These are phyloP conservation scores for Hyposoter dolosus DNA, from an alignment of 2,888 invertebrate species.

Conservation along the genomic window DNA sequence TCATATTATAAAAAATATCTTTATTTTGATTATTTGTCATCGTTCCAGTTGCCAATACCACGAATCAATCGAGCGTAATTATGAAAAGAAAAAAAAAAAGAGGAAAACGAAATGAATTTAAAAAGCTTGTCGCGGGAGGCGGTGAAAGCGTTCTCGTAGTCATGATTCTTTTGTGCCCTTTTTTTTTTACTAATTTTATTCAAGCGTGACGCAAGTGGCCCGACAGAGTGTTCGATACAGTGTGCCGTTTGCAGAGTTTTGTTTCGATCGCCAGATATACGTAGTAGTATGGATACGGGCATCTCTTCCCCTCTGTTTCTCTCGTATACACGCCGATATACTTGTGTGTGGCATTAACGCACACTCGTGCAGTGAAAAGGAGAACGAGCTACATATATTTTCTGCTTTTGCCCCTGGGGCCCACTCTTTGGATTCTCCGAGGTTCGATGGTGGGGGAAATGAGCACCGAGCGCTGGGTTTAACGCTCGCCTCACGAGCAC, in stretches of 20 bases:
- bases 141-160: conserved; percentile 42
- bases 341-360: not conserved
- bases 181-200: conserved; percentile 21
- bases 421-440: conserved; percentile 35
- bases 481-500: conserved; percentile 63
- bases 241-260: conserved; percentile 47
- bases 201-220: conserved; percentile 64
- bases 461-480: conserved; percentile 65
- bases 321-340: not conserved
- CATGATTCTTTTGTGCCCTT: conserved; percentile 15
- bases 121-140: not conserved
- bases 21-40: not conserved
- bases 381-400: conserved; percentile 38
- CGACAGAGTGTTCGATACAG: conserved; percentile 35
- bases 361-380: conserved; percentile 29
- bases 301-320: not conserved
- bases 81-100: not conserved
- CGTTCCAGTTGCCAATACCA: not conserved
- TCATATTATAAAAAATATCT: not conserved
- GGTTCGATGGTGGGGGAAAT: conserved; percentile 30
- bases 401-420: conserved; percentile 15
- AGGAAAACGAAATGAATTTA: not conserved
- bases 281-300: conserved; percentile 31
- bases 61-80: conserved; percentile 2
- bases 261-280: conserved; percentile 39